Conservation (phyloP, 2,113 vertebrate genomes). For the Lycocorax pyrrhopterus region DNA sequence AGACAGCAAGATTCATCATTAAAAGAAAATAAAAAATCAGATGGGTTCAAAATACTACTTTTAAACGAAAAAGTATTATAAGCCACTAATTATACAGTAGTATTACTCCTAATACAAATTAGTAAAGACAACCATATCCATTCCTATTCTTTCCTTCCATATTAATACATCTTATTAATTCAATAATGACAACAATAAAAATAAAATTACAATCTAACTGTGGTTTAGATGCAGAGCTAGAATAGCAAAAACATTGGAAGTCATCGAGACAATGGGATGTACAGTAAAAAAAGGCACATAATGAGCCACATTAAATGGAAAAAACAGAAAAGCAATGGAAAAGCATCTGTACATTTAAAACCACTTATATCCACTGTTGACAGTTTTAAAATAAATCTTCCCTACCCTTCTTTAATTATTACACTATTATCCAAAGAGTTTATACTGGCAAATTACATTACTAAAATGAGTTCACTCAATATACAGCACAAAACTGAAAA, state of each 20-base stretch:
- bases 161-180: constrained; percentile 15
- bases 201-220: not conserved
- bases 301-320: not conserved
- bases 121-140: not conserved
- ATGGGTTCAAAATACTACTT: not conserved
- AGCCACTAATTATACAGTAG: not conserved
- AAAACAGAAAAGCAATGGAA: not conserved
- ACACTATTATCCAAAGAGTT: not conserved
- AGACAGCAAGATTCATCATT: not conserved
- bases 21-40: not conserved
- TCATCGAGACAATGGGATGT: constrained; percentile 30
- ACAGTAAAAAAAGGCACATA: constrained; percentile 18
- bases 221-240: not conserved
- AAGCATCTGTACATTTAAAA: not conserved
- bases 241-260: constrained; percentile 33
- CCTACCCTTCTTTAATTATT: not conserved
- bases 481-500: not conserved
- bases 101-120: constrained; percentile 44
- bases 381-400: not conserved
- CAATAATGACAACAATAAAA: not conserved
- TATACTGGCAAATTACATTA: not conserved
- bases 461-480: not conserved
- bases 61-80: constrained; percentile 19
- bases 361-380: not conserved
- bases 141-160: not conserved